These are phyloP conservation scores for Deilephila elpenor DNA, from an alignment of 2,888 invertebrate species.

Conservation along the genomic window DNA sequence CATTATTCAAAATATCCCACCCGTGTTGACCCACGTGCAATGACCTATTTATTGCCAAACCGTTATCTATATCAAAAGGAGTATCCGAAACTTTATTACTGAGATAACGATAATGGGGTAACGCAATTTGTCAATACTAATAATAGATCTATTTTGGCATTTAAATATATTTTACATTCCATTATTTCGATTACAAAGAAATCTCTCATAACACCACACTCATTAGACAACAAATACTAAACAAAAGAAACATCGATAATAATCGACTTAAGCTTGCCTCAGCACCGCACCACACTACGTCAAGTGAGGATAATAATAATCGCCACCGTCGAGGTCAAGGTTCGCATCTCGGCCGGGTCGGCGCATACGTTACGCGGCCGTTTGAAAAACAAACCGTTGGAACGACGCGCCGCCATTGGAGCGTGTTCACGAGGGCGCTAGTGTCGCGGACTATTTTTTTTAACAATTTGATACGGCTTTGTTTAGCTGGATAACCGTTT, in stretches of 20 bases:
- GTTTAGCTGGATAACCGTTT: neutral
- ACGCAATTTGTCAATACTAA: neutral
- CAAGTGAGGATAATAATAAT: slow-evolving; percentile 46
- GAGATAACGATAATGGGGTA: neutral
- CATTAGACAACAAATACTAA: neutral
- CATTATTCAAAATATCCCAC: neutral
- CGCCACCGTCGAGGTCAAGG: slow-evolving; percentile 71
- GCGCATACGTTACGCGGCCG: slow-evolving; percentile 41
- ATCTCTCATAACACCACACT: too few species aligned
- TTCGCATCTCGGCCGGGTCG: slow-evolving; percentile 59
- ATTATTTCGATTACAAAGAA: too few species aligned
- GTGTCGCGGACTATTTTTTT: neutral
- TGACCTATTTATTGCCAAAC: neutral
- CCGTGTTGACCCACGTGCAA: neutral
- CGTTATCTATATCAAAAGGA: neutral
- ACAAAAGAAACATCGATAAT: neutral
- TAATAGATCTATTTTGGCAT: neutral
- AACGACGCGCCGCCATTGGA: slow-evolving; percentile 16
- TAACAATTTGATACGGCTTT: neutral
- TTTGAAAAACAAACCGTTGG: slow-evolving; percentile 42
- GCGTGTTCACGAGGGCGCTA: slow-evolving; percentile 10
- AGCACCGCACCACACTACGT: neutral
- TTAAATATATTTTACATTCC: too few species aligned
- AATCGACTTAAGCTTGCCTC: neutral
- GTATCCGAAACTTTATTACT: neutral